Conservation (phyloP, 2,113 vertebrate genomes). For the Nesospiza acunhae region DNA sequence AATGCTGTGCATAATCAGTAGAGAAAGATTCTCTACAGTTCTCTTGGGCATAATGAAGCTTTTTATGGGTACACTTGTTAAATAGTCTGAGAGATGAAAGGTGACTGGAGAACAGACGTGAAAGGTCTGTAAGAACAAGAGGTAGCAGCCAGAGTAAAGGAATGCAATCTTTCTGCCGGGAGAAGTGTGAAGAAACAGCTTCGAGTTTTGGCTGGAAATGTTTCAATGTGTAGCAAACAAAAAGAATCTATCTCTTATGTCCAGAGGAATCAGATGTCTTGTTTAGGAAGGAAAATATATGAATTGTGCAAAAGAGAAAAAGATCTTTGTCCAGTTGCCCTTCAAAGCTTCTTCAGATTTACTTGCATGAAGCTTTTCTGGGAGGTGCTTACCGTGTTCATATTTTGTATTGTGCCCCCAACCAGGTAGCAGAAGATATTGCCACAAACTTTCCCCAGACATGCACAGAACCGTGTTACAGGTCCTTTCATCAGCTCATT, state of each 20-base stretch:
- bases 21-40: neutral
- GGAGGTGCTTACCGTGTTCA: neutral
- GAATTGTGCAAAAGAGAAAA: neutral
- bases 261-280: neutral
- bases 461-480: neutral
- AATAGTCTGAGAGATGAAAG: neutral
- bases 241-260: neutral
- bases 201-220: neutral
- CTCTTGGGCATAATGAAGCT: neutral
- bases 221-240: neutral
- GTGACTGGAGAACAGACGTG: neutral
- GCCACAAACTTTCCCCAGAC: neutral
- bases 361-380: neutral
- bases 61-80: neutral
- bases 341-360: neutral
- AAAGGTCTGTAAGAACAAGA: neutral
- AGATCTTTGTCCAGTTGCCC: neutral
- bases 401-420: neutral
- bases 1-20: neutral
- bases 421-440: accelerated
- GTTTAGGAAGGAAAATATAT: neutral
- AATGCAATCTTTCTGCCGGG: neutral
- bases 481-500: neutral
- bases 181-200: neutral
- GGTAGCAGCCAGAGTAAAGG: neutral